Base-by-base conservation (phyloP, 2,888 invertebrate genomes). In the Folsomia candida region DNA sequence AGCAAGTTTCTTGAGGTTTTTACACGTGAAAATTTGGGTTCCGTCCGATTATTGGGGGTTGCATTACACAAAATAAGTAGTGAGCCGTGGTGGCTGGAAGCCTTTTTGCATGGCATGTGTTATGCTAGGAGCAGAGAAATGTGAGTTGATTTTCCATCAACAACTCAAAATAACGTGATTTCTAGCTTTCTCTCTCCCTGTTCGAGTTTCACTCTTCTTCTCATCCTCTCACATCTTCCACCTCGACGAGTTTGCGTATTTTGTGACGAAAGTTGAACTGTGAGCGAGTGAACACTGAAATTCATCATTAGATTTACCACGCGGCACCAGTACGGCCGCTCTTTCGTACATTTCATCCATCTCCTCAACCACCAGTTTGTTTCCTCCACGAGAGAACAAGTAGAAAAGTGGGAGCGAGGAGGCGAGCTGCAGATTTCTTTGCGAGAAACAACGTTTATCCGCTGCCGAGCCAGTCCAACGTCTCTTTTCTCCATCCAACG, bases 231-330 rank as follows among this genome's bases (percentile, higher is more conserved):
- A 14, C 54, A 54, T 54, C 54, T 54, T 54, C 54, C 22, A 54
- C 18, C 54, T 22, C 20, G 54, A 54, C 54, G 54, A 18, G 54
- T 54, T 54, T 54, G 54, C 54, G 54, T 54, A 54, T 54, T 54
- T 54, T 54, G 54, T 54, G 54, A 54, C 54, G 54, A 54, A 54
- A 54, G 54, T 54, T 54, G 37, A 37, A 37, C 37, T 37, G 37
- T 37, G 37, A 37, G 37, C 14, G 37, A 37, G 37, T 37, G 37
- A 37, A 37, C 37, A 54, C 20, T 54, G 54, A 54, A 54, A 54
- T 54, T n/a, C 54, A 54, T 54, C 54, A 54, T 54, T 54, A 54
- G 54, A 54, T 54, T 54, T 54, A 54, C 20, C 54, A 54, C 22
- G 54, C 54, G 22, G 22, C 54, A 37, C 37, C 37, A 37, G 14